These are phyloP conservation scores for Drosophila nebulosa DNA, from an alignment of 1,140 invertebrate species.

Conservation along the genomic window DNA sequence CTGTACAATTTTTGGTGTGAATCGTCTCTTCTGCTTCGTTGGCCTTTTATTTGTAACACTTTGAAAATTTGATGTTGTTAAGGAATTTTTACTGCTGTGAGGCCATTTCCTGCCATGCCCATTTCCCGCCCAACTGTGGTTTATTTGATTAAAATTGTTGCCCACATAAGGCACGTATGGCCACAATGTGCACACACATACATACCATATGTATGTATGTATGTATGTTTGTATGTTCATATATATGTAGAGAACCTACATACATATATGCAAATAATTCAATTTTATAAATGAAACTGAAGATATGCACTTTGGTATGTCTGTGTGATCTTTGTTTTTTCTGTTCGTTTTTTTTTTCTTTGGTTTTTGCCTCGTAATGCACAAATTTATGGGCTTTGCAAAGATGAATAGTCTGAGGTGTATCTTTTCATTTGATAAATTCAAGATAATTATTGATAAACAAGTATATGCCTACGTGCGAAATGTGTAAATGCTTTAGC, in stretches of 20 bases:
- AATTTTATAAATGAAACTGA: conserved; percentile 36
- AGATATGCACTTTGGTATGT: not conserved
- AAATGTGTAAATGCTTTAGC: too few relatives aligned
- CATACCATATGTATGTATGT: not conserved
- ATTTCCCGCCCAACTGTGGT: conserved; percentile 4
- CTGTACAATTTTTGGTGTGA: not conserved
- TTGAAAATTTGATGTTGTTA: not conserved
- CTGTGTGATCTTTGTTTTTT: not conserved
- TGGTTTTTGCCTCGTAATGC: not conserved
- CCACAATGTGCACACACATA: not conserved
- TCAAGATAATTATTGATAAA: not conserved
- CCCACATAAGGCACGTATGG: not conserved
- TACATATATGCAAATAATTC: conserved; percentile 15
- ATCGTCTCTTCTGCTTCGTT: not conserved
- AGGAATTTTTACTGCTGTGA: not conserved
- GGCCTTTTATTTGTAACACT: not conserved
- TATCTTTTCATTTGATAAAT: not conserved
- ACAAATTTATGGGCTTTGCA: conserved; percentile 10
- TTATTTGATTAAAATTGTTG: conserved; percentile 26
- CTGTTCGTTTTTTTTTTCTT: not conserved
- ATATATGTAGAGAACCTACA: not conserved
- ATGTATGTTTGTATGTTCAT: not conserved
- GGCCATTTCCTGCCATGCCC: not conserved
- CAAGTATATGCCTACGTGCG: too few relatives aligned
- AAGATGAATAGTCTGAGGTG: not conserved